Base-by-base conservation (phyloP, 2,113 vertebrate species). In the Mormyrus iriodes region DNA sequence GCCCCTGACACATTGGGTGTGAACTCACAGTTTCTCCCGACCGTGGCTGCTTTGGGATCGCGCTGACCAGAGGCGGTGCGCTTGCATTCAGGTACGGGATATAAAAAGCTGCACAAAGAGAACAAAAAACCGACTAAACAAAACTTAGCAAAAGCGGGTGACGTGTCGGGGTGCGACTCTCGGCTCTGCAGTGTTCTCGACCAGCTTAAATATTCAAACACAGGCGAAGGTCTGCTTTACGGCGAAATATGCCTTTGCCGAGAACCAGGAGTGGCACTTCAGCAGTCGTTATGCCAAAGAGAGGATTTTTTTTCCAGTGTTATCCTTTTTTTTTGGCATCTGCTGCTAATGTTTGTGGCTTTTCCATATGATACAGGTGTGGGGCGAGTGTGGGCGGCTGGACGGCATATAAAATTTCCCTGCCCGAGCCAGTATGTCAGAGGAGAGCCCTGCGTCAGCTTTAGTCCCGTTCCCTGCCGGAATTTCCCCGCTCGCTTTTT, bases 341-440 rank as follows among this genome's bases (percentile, higher is more conserved):
- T 88, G 92, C 90, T 90, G 90, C 88, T 88, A 51, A 92, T 93
- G 91, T 90, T 93, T 91, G 93, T 87, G 91, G 92, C 92, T 93
- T 86, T 93, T 93, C 91, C 93, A 95, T 92, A 89, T 89, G 93
- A 95, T 93, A 92, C 53, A 89, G 49, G 91, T 90, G 10, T 92
- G 94, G 46, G 88, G 93, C 93, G 92, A 93, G 93, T 91, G 65
- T 90, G 93, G 93, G 94, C 94, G 94, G 93, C 94, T 93, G 94
- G 95, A 94, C 93, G 94, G 84, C 73, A 92, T 93, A 89, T 94
- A 90, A 90, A 92, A 92, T 95, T 95, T 92, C 93, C 58, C 89
- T 39, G 92, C 93, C 93, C 94, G 91, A 93, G 92, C 93, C 92
- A 93, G 93, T 94, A 92, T 90, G 90, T 95, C 94, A 94, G 90